These are phyloP conservation scores for Hydropsyche betteni DNA, from an alignment of 2,888 invertebrate genomes.

Conservation along the genomic window DNA sequence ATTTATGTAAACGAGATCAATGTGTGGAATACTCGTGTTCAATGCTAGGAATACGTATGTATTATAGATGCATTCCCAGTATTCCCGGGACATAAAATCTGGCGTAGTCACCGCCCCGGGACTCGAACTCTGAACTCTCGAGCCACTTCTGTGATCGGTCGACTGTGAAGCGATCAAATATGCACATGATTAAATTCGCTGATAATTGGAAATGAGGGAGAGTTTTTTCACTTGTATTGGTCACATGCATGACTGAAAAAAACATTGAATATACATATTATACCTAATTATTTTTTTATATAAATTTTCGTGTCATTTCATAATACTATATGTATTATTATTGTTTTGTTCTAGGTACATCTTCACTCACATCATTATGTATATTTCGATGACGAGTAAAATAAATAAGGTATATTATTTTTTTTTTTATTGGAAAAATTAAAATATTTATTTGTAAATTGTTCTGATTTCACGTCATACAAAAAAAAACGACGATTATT, in stretches of 20 bases:
- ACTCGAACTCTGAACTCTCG: constrained; percentile 31
- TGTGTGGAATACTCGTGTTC: neutral
- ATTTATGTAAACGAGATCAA: neutral
- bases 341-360: too few relatives aligned
- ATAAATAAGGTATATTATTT: too few relatives aligned
- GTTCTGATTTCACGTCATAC: too few relatives aligned
- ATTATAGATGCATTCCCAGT: neutral
- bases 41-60: constrained; percentile 11
- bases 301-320: neutral
- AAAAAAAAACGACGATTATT: too few relatives aligned
- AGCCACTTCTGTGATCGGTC: constrained; percentile 42
- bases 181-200: constrained; percentile 46
- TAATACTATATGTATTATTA: neutral
- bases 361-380: too few relatives aligned
- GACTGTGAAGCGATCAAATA: constrained; percentile 44
- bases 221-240: neutral
- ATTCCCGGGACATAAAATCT: constrained; percentile 37
- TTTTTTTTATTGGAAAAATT: too few relatives aligned
- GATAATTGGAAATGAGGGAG: constrained; percentile 35
- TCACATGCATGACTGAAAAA: neutral
- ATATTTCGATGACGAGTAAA: too few relatives aligned
- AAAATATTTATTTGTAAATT: too few relatives aligned
- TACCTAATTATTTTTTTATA: constrained; percentile 5
- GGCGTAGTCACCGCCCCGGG: constrained; percentile 39
- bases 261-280: neutral